These are phyloP conservation scores for Odocoileus virginianus DNA, from an alignment of 2,113 vertebrate species.

Conservation along the genomic window DNA sequence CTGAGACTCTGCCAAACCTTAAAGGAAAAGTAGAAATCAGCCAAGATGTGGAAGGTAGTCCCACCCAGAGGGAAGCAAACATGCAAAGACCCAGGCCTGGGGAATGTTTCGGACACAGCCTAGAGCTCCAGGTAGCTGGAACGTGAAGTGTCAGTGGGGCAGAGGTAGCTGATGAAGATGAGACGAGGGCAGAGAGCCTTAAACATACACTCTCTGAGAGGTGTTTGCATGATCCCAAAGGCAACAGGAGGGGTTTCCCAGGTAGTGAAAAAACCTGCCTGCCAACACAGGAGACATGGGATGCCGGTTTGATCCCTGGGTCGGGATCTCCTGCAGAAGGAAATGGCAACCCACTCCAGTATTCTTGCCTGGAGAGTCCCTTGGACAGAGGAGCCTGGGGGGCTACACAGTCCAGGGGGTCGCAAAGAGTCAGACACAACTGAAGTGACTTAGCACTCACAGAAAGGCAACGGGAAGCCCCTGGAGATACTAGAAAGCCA, in stretches of 20 bases:
- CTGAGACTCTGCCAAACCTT: neutral
- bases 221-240: neutral
- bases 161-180: too few relatives aligned
- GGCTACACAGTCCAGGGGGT: neutral
- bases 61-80: too few relatives aligned
- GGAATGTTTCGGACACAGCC: neutral
- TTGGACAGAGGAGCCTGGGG: neutral
- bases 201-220: neutral
- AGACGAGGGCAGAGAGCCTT: neutral
- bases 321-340: neutral
- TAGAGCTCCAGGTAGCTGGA: neutral
- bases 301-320: neutral
- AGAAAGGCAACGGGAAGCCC: neutral
- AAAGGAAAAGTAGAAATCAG: neutral
- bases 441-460: neutral
- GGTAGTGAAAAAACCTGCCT: neutral
- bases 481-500: neutral
- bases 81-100: neutral
- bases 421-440: neutral
- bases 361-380: neutral
- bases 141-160: accelerated
- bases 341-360: neutral
- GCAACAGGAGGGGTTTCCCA: neutral
- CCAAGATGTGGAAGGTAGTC: neutral
- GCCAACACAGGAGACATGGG: neutral